Percentiles rank a stretch among this genome's conserved stretches.
These are phyloP conservation scores for Sylvia atricapilla DNA, from an alignment of 2,113 vertebrate genomes.

Conservation along the genomic window DNA sequence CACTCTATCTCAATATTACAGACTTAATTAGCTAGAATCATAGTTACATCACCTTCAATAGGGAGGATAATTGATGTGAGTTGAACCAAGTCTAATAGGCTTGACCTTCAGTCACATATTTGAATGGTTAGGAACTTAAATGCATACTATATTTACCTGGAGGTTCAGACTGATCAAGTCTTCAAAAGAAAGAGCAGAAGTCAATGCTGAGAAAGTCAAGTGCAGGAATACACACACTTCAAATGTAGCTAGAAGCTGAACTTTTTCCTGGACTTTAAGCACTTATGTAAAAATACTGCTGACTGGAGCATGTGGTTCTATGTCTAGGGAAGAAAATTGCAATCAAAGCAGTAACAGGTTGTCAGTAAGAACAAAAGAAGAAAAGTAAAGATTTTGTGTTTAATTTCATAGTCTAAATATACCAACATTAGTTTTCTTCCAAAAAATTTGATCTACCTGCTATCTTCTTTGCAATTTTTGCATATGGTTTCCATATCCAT, in stretches of 20 bases:
- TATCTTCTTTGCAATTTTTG: background rate
- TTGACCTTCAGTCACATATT: constrained; percentile 34
- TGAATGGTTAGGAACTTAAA: constrained; percentile 11
- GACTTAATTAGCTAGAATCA: constrained; percentile 60
- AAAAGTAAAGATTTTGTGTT: background rate
- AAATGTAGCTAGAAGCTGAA: background rate
- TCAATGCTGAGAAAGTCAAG: background rate
- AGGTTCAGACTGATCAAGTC: background rate
- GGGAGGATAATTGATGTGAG: constrained; percentile 59
- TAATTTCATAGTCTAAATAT: background rate
- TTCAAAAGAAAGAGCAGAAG: background rate
- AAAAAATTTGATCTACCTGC: background rate
- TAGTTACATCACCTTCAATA: constrained; percentile 56
- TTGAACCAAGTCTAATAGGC: constrained; percentile 47
- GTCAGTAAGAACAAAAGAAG: background rate
- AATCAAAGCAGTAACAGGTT: background rate
- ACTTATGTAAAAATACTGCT: background rate
- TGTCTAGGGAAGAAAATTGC: background rate
- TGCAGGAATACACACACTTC: background rate
- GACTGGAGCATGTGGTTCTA: background rate
- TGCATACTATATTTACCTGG: background rate
- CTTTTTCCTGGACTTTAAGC: background rate
- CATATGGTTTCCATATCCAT: background rate
- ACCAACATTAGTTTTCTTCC: background rate
- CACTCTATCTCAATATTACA: constrained; percentile 28